Evolutionary conservation across 53 echinoderm and acorn worm genomes (phyloP), one percentile per base, ranked within the genome.

Genomic region (Hippasteria phrygiana): DNA sequence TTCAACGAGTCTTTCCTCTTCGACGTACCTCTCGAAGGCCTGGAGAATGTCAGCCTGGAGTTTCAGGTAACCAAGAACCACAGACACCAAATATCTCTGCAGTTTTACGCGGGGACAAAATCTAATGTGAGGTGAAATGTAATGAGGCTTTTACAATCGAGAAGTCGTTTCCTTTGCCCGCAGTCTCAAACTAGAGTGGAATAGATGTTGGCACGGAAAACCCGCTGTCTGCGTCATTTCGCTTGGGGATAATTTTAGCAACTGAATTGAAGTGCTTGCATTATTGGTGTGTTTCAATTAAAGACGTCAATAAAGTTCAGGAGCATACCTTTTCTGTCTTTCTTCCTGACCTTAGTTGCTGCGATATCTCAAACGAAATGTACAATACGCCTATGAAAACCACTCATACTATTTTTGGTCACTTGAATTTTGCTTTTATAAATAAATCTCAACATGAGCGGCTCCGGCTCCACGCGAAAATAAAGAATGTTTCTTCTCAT

Each of bases 1-100:
- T 99, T 99, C 93, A 99, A 99, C 80, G 99, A 99, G 77, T 96
- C 99, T 75, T 99, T 99, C 92, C 93, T 99, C 74, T 99, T 99
- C 83, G 99, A 99, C 65, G 94, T 99, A 63, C 98, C 98, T 11
- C 89, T 94, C 47, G 98, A 98, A 27, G 98, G 98, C 31, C 84
- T 98, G 20, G 94, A 99, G 73, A 87, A 96, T 36, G 93, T 99
- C 92, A 94, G 93, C 74, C 88, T 99, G 37, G 99, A 99, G 74
- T 99, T 99, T 56, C 99, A 96, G 92, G 95, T 94, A 59, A 51
- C 5, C 34, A 28, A 5, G 34, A 33, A 51, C 4, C 53, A 53
- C 47, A 17, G 51, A 51, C 51, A 14, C 3, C 5, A 1, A 51
- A 63, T 26, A 31, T 2, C 5, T 63, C 29, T 26, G 64, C 22